Base-by-base conservation (phyloP, 2,888 invertebrate genomes). In the Eumacrocentrus americanus region DNA sequence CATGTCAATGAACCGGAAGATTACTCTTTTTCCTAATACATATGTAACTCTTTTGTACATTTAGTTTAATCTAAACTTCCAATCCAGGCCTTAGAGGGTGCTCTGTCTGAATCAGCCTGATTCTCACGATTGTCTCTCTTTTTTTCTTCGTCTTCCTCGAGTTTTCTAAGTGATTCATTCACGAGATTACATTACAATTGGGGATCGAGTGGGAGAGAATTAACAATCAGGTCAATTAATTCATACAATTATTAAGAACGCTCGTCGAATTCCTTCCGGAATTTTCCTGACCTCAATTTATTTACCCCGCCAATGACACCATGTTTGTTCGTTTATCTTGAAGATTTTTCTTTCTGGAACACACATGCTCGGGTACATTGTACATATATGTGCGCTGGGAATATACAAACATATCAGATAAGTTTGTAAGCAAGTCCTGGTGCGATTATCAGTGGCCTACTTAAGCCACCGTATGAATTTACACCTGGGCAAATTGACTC, bases 51-150 rank as follows among this genome's bases (percentile, higher is more conserved):
- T 6, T 29, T 29, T 29, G 29, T 29, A 29, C 11, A 34, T 29
- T 34, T 18, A 5, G 18, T 65, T 63, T 66, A 70, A 70, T 71
- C 72, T 74, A 72, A 74, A 72, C 70, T 69, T 69, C 65, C 67
- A 67, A 64, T 64, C 61, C 61, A 25, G 54, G 9, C 20, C 22
- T n/a, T n/a, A n/a, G n/a, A n/a, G 54, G 52, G 44, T 20, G 46
- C 46, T 29, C 37, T 38, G 60, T 37, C 35, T 63, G 64, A 60
- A 65, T 67, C 70, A 74, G 69, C 79, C 79, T 62, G 67, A 73
- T 79, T 79, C 79, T 75, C 79, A 79, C 74, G 77, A 51, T 40
- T 22, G 29, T 55, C 54, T 50, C 25, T 58, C 42, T 53, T 20
- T 46, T 62, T 16, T 47, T 62, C 58, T 25, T 11, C 44, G 29